These are phyloP conservation scores for Gnathonemus echidnorhynchus DNA, from an alignment of 2,113 vertebrate species.

Conservation along the genomic window DNA sequence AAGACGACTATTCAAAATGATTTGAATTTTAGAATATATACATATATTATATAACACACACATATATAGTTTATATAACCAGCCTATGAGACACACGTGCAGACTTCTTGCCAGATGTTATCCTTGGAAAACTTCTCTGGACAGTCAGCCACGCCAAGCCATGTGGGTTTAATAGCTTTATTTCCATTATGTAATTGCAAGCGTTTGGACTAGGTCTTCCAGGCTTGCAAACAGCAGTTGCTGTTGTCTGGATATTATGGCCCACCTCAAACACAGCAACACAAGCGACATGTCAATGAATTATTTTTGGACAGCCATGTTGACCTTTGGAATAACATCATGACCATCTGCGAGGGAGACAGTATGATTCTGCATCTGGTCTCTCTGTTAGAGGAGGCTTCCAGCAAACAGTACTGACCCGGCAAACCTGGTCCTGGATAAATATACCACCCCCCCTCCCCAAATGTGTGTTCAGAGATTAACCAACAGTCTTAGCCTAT, in stretches of 20 bases:
- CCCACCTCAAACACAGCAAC: neutral
- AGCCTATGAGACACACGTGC: neutral
- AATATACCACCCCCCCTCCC: neutral
- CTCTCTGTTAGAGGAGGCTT: neutral
- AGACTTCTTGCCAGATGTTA: constrained; percentile 12
- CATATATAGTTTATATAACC: neutral
- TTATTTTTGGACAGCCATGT: neutral
- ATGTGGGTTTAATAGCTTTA: constrained; percentile 1
- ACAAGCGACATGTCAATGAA: neutral
- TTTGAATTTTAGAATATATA: neutral
- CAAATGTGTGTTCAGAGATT: neutral
- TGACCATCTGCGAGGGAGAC: neutral
- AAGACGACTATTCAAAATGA: neutral
- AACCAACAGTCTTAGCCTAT: neutral
- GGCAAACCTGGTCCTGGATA: neutral
- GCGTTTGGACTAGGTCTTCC: neutral
- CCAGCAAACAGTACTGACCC: neutral
- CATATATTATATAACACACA: neutral
- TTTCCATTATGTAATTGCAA: constrained; percentile 7
- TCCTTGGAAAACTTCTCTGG: neutral
- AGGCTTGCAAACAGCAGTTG: neutral
- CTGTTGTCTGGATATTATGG: neutral
- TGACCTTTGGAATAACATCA: neutral
- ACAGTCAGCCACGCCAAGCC: neutral
- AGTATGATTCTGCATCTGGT: neutral